Percentiles rank a stretch among this genome's conserved stretches.
phyloP scores from a whole-genome alignment of 2,797 vertebrate species.

The Amazonetta brasiliensis region DNA sequence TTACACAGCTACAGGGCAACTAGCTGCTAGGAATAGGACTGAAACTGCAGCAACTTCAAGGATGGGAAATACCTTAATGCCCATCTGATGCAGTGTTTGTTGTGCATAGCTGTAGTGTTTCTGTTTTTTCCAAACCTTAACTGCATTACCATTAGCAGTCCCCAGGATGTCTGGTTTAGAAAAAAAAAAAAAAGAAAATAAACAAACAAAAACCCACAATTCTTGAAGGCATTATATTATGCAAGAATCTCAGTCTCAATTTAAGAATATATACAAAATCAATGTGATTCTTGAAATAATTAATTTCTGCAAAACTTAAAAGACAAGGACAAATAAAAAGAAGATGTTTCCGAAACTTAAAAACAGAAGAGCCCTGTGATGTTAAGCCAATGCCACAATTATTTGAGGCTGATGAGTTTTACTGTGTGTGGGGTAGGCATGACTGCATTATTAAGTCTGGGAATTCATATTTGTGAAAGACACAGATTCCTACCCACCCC shows the following conservation, averaged over 20 bases:
- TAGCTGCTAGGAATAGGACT: neutral
- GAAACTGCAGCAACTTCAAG: neutral
- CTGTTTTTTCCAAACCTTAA: neutral
- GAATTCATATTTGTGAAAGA: neutral
- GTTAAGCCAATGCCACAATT: neutral
- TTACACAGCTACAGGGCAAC: neutral
- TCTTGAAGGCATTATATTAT: neutral
- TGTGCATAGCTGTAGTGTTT: neutral
- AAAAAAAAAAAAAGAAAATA: neutral
- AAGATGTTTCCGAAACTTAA: neutral
- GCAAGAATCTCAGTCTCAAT: neutral
- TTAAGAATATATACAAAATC: neutral
- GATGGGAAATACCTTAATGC: neutral
- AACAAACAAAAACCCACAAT: neutral
- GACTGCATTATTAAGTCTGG: neutral
- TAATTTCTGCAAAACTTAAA: neutral
- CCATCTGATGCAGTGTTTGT: neutral
- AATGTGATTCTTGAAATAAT: neutral
- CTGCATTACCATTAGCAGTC: neutral
- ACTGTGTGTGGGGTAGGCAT: neutral
- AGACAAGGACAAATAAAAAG: neutral
- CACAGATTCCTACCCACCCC: neutral
- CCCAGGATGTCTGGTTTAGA: accelerated
- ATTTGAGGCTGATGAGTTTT: neutral
- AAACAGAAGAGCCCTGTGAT: neutral